Evolutionary conservation across 1,140 invertebrate species (phyloP).

Genomic region (Parasteatoda tepidariorum): DNA sequence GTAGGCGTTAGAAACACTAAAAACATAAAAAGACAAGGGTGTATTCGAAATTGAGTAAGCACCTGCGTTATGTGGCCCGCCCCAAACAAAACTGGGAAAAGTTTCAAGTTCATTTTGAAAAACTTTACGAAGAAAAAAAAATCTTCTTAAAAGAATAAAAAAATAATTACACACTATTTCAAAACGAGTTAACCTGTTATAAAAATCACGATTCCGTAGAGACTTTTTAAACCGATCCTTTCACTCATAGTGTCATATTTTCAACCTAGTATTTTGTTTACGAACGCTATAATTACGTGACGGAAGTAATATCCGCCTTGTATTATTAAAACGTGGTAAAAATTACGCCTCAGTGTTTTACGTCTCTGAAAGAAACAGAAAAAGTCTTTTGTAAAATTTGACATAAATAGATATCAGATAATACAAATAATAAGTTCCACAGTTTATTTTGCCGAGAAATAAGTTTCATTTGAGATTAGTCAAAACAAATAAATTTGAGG

Average conservation of each 20-base stretch:
- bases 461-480: no score
- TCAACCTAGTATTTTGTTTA: neutral
- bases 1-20: neutral
- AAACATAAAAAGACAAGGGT: neutral
- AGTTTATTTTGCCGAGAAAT: no score
- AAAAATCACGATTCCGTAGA: neutral
- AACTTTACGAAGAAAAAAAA: neutral
- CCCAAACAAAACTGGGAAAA: neutral
- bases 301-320: neutral
- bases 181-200: constrained; percentile 3
- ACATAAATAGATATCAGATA: no score
- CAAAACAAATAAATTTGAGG: no score
- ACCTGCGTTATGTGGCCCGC: neutral
- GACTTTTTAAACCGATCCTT: neutral
- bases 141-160: neutral
- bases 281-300: neutral
- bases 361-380: no score
- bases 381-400: no score
- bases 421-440: no score
- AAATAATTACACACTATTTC: neutral
- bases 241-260: neutral
- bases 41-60: neutral
- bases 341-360: neutral
- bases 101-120: neutral
- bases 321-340: neutral